Conservation (phyloP, 2,888 invertebrate genomes). For the Noctua janthina region DNA sequence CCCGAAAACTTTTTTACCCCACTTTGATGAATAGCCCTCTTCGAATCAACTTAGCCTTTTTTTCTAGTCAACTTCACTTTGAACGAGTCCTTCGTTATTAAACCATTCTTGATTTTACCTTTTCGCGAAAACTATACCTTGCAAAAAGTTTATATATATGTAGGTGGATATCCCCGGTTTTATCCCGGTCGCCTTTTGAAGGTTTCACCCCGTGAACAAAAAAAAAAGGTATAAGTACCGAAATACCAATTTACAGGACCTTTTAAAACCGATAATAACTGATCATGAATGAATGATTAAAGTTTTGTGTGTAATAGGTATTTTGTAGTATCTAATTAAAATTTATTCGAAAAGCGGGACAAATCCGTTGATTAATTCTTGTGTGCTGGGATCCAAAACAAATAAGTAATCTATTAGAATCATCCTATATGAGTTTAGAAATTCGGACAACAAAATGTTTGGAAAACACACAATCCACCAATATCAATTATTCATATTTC, state of each 20-base stretch:
- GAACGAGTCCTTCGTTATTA: constrained; percentile 26
- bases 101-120: constrained; percentile 7
- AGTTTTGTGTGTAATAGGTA: background rate
- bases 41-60: constrained; percentile 25
- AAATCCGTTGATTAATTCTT: background rate
- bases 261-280: background rate
- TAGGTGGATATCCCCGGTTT: too few relatives aligned
- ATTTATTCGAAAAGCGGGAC: background rate
- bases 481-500: constrained; percentile 28
- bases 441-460: constrained; percentile 2
- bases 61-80: constrained; percentile 23
- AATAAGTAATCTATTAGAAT: constrained; percentile 17
- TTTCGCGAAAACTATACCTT: background rate
- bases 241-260: background rate
- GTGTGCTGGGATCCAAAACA: background rate
- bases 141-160: background rate
- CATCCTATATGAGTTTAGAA: background rate
- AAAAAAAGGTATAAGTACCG: background rate
- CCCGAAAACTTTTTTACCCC: constrained; percentile 24
- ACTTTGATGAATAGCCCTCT: constrained; percentile 34
- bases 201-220: too few relatives aligned
- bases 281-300: background rate
- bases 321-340: background rate
- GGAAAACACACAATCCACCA: constrained; percentile 15
- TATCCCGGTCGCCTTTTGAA: too few relatives aligned